A percentile compares a stretch with the other conserved stretches of the same genome.
These are phyloP conservation scores for Drosophila gaucha DNA, from an alignment of 2,888 invertebrate species.

Conservation along the genomic window DNA sequence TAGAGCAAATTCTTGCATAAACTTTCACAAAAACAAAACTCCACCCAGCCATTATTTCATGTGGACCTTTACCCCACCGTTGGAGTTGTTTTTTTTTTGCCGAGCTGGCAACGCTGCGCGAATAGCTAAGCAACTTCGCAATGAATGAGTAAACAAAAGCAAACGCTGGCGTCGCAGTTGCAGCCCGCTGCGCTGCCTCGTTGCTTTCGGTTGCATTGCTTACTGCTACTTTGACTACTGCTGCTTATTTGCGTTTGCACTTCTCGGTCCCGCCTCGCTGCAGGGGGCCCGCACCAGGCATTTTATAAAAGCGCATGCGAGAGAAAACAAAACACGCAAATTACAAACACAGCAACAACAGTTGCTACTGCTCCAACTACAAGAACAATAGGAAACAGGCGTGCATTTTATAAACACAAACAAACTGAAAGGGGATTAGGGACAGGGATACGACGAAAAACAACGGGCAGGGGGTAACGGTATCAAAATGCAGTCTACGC, in stretches of 20 bases:
- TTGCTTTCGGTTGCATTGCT: constrained; percentile 17
- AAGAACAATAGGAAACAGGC: constrained; percentile 66
- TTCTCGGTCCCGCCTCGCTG: constrained; percentile 50
- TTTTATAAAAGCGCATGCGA: constrained; percentile 62
- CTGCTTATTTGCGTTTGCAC: constrained; percentile 70
- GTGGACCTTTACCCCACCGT: constrained; percentile 25
- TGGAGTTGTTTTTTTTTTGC: constrained; percentile 24
- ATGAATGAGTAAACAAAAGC: constrained; percentile 79
- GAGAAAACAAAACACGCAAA: constrained; percentile 74
- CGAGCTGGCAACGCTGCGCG: constrained; percentile 63
- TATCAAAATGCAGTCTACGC: constrained; percentile 52
- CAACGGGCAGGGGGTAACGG: constrained; percentile 16
- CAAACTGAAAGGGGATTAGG: constrained; percentile 37
- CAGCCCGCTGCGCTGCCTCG: constrained; percentile 9
- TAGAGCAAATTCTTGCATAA: constrained; percentile 65
- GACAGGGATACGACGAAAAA: constrained; percentile 14
- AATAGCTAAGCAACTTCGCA: constrained; percentile 73
- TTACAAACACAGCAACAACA: constrained; percentile 52
- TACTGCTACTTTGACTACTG: constrained; percentile 21
- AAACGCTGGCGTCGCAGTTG: constrained; percentile 63
- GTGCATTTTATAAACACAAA: constrained; percentile 64
- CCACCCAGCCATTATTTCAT: constrained; percentile 6
- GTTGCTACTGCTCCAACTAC: constrained; percentile 49
- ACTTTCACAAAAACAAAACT: constrained; percentile 56
- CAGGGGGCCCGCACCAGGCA: constrained; percentile 40